Percentiles rank a stretch among this genome's conserved stretches.
Evolutionary conservation across 2,888 invertebrate genomes (phyloP).

Genomic region (Taenaris catops): DNA sequence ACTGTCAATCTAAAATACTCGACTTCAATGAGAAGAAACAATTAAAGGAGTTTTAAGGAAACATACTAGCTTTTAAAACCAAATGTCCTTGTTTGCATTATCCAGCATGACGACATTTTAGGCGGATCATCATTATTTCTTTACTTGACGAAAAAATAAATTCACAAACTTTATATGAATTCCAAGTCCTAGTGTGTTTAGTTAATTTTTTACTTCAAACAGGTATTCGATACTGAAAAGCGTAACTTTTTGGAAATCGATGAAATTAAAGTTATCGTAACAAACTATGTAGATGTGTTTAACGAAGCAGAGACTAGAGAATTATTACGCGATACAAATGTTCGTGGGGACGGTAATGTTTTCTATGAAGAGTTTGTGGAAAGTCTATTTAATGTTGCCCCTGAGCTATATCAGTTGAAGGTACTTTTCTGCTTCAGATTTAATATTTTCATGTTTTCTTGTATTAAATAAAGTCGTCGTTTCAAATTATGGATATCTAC

Average conservation of each 20-base stretch:
- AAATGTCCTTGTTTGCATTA: no score
- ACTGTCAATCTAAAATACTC: no score
- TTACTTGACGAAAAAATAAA: no score
- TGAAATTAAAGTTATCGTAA: conserved; percentile 45
- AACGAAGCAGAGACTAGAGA: conserved; percentile 44
- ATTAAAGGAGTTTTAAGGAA: no score
- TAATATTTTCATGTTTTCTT: no score
- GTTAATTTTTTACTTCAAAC: background rate
- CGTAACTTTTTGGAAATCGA: conserved; percentile 51
- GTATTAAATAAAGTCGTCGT: no score
- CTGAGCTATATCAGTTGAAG: conserved; percentile 51
- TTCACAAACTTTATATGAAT: background rate
- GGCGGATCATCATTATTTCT: no score
- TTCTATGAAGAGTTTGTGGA: conserved; percentile 55
- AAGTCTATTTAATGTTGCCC: conserved; percentile 52
- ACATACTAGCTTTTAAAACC: no score
- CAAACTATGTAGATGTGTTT: conserved; percentile 42
- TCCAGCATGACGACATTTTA: no score
- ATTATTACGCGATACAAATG: conserved; percentile 56
- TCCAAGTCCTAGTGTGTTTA: background rate
- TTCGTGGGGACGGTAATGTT: conserved; percentile 57
- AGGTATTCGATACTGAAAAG: conserved; percentile 66
- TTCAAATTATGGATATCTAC: background rate
- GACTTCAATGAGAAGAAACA: no score
- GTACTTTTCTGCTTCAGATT: conserved; percentile 32